A percentile compares a stretch with the other conserved stretches of the same genome.
phyloP scores from a whole-genome alignment of 2,797 vertebrate species.

The Nasua narica region DNA sequence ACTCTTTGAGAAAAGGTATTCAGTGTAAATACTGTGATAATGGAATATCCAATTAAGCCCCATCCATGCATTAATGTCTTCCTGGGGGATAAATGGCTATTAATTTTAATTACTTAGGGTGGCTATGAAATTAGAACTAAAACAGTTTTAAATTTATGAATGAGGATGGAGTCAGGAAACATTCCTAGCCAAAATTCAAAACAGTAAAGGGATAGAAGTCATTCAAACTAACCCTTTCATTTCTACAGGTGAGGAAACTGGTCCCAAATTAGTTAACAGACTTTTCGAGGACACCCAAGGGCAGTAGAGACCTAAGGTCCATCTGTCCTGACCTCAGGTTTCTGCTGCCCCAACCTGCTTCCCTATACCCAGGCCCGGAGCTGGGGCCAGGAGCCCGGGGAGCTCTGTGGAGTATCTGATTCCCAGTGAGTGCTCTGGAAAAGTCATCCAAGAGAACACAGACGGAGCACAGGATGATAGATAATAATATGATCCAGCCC shows the following conservation, averaged over 20 bases:
- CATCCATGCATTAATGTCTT: neutral
- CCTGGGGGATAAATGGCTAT: neutral
- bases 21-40: neutral
- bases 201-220: neutral
- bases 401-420: neutral
- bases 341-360: neutral
- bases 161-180: neutral
- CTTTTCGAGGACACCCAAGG: neutral
- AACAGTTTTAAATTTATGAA: neutral
- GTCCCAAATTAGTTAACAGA: neutral
- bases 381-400: neutral
- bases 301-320: neutral
- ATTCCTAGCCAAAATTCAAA: neutral
- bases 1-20: neutral
- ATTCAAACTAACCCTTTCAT: neutral
- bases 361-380: neutral
- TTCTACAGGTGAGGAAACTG: neutral
- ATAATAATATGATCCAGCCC: neutral
- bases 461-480: neutral
- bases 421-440: neutral
- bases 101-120: slow-evolving; percentile 6
- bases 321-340: neutral
- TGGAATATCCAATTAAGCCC: neutral
- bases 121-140: neutral
- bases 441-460: neutral